These are phyloP conservation scores for Brevimyrus niger DNA, from an alignment of 2,113 vertebrate genomes.

Conservation along the genomic window DNA sequence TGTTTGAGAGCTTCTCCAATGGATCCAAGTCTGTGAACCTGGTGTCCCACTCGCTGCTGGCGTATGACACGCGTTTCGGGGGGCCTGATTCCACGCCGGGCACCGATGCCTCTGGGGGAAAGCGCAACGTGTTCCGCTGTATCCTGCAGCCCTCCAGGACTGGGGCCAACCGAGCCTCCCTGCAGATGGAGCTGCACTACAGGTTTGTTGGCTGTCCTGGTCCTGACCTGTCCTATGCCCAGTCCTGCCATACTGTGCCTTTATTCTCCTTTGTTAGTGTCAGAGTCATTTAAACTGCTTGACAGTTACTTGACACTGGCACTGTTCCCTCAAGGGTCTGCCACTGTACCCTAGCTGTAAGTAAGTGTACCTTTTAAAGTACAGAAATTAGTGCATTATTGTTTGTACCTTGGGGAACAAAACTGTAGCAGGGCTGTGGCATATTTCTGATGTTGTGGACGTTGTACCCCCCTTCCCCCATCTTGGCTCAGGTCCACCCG, in stretches of 20 bases:
- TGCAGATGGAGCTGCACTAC: constrained; percentile 92
- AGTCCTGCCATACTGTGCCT: background rate
- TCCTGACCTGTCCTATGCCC: no score
- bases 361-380: background rate
- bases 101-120: background rate
- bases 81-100: constrained; percentile 38
- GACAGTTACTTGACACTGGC: background rate
- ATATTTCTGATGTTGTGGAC: background rate
- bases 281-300: background rate
- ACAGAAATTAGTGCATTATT: background rate
- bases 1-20: constrained; percentile 93
- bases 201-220: constrained; percentile 56
- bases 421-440: background rate
- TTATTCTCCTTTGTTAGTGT: background rate
- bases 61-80: constrained; percentile 78
- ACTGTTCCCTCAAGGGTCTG: background rate
- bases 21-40: constrained; percentile 85
- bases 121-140: constrained; percentile 79
- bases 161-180: constrained; percentile 68
- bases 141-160: constrained; percentile 88
- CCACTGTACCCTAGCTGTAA: background rate
- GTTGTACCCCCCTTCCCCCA: background rate
- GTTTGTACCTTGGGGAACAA: background rate
- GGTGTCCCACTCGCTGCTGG: constrained; percentile 94
- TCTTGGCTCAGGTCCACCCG: constrained; percentile 70